Percentiles rank a stretch among this genome's conserved stretches.
Conservation (phyloP, 2,797 vertebrate genomes). For the Sebastes minor region DNA sequence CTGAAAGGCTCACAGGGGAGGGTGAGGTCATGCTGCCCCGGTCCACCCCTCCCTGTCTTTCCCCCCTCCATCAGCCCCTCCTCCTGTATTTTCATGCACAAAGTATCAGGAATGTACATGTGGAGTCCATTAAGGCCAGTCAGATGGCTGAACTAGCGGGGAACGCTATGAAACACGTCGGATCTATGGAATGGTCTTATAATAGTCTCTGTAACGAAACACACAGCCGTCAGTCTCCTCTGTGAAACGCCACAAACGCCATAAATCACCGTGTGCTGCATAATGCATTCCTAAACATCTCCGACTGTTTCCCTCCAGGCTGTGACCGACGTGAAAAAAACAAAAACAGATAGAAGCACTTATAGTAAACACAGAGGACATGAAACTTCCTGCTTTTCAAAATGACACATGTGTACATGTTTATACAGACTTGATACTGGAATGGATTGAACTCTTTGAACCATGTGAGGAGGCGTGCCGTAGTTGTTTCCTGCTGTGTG, state of each 20-base stretch:
- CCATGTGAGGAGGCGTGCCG: background rate
- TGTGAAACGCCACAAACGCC: background rate
- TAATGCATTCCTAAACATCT: conserved; percentile 37
- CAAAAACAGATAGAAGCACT: background rate
- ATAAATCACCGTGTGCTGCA: conserved; percentile 19
- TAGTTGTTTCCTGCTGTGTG: conserved; percentile 3
- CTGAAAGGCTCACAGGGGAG: conserved; percentile 29
- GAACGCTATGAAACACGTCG: conserved; percentile 58
- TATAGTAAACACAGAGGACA: background rate
- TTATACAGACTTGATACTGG: background rate
- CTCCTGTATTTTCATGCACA: conserved; percentile 51
- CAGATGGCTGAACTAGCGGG: conserved; percentile 58
- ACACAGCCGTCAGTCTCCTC: background rate
- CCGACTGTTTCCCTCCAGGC: background rate
- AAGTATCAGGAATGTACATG: conserved; percentile 81
- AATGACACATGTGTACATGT: background rate
- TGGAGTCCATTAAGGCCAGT: conserved; percentile 80
- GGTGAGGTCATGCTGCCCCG: conserved; percentile 42
- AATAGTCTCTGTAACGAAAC: conserved; percentile 29
- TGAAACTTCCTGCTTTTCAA: background rate
- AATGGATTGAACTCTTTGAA: conserved; percentile 3
- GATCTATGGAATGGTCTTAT: conserved; percentile 36
- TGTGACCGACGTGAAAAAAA: background rate
- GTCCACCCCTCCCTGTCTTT: background rate
- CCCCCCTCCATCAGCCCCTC: background rate